Base-by-base conservation (phyloP, 2,113 vertebrate genomes). In the Prochilodus magdalenae region DNA sequence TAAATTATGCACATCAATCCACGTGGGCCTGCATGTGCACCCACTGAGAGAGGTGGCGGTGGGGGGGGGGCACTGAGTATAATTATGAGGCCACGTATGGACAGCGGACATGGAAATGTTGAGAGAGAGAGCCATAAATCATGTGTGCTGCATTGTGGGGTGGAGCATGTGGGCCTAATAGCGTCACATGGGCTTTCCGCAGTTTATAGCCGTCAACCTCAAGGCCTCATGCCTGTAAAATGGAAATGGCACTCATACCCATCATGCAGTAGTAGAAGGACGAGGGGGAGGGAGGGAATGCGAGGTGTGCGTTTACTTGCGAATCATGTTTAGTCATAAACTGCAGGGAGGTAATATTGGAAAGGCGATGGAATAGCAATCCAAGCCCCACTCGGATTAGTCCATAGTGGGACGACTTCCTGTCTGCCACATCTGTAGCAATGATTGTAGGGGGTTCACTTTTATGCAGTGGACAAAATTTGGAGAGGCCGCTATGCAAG, bases 1-100 rank as follows among this genome's bases (percentile, higher is more conserved):
- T 91, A 88, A 90, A 89, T 92, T 88, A 89, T 89, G 85, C 78
- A 87, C 88, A 89, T 93, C 85, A 92, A 83, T 90, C 66, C 66
- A 70, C 36, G 20, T 70, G 66, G 22, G 36, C 22, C 55, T n/a
- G 6, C 26, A 18, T 60, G 57, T 26, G 57, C 22, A 22, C 85
- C 84, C 85, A 84, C 51, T 27, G 57, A 44, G 69, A 75, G 81
- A n/a, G n/a, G n/a, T n/a, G n/a, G n/a, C n/a, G n/a, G n/a, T n/a
- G n/a, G n/a, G n/a, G 82, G 88, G 90, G 88, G 69, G 82, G 79
- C 77, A 84, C 67, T 85, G 84, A 85, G 87, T 87, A 82, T 90
- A 90, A 91, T 92, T 91, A 91, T 88, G 87, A 78, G 79, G 36
- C 82, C 15, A 71, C 60, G 75, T 90, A 86, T 84, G 85, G 81